Percentiles rank a stretch among this genome's conserved stretches.
phyloP scores from a whole-genome alignment of 1,140 invertebrate species.

The Olivierus martensii region DNA sequence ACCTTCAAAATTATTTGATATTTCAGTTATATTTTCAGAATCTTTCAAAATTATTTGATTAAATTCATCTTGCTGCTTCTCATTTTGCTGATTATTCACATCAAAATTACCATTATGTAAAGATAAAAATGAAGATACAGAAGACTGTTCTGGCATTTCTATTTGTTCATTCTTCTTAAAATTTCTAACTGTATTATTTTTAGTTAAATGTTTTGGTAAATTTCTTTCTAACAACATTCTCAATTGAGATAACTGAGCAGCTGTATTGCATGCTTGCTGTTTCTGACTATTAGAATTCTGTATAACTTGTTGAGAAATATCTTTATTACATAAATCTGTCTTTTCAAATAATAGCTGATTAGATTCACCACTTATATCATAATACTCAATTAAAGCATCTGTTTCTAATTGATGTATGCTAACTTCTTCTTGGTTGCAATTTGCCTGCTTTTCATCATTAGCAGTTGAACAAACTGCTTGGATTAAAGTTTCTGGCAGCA shows the following conservation, averaged over 20 bases:
- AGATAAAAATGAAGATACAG: neutral
- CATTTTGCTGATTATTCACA: too few relatives aligned
- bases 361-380: slow-evolving; percentile 22
- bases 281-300: too few relatives aligned
- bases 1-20: too few relatives aligned
- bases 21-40: too few relatives aligned
- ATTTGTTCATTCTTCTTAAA: too few relatives aligned
- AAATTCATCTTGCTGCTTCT: neutral
- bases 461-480: neutral
- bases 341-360: too few relatives aligned
- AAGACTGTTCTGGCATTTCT: neutral
- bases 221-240: slow-evolving; percentile 53
- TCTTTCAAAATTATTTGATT: neutral
- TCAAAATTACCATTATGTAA: too few relatives aligned
- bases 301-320: too few relatives aligned
- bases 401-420: slow-evolving; percentile 49
- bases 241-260: slow-evolving; percentile 48
- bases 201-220: slow-evolving; percentile 24
- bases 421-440: slow-evolving; percentile 3
- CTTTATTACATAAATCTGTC: too few relatives aligned
- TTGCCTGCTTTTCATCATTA: too few relatives aligned
- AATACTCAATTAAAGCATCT: slow-evolving; percentile 58
- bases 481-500: neutral
- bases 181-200: too few relatives aligned
- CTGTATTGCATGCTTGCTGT: neutral